Evolutionary conservation across 2,113 vertebrate genomes (phyloP).

Genomic region (Campylomormyrus numenius): DNA sequence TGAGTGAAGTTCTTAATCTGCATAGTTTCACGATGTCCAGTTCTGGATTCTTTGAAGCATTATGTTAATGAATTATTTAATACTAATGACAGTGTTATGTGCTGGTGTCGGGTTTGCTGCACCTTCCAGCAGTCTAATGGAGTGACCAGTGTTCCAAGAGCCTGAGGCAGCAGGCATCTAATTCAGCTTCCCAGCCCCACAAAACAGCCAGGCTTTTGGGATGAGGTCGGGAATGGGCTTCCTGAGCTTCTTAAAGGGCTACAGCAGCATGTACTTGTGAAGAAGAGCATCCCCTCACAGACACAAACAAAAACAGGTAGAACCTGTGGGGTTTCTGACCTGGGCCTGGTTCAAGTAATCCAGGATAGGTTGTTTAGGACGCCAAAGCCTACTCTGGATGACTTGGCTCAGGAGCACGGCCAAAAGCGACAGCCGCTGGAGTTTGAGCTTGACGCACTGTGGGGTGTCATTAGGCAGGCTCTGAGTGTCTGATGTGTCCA

Average conservation of each 20-base stretch:
- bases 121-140: slow-evolving; percentile 39
- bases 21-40: not conserved
- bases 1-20: not conserved
- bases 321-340: slow-evolving; percentile 42
- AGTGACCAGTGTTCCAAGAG: slow-evolving; percentile 38
- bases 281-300: not conserved
- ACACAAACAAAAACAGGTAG: slow-evolving; percentile 15
- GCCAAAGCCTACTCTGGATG: slow-evolving; percentile 86
- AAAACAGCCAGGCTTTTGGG: not conserved
- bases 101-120: not conserved
- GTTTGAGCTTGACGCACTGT: not conserved
- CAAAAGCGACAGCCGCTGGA: slow-evolving; percentile 35
- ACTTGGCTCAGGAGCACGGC: slow-evolving; percentile 84
- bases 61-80: not conserved
- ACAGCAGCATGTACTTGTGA: not conserved
- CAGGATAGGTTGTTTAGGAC: slow-evolving; percentile 91
- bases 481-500: not conserved
- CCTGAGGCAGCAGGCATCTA: not conserved
- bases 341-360: slow-evolving; percentile 95
- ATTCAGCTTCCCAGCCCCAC: not conserved
- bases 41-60: not conserved
- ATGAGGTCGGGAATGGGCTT: slow-evolving; percentile 12
- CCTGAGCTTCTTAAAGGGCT: not conserved
- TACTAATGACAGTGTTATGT: not conserved
- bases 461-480: not conserved